A percentile compares a stretch with the other conserved stretches of the same genome.
These are phyloP conservation scores for Xestoiulus laeticollis DNA, from an alignment of 2,888 invertebrate genomes.

Conservation along the genomic window DNA sequence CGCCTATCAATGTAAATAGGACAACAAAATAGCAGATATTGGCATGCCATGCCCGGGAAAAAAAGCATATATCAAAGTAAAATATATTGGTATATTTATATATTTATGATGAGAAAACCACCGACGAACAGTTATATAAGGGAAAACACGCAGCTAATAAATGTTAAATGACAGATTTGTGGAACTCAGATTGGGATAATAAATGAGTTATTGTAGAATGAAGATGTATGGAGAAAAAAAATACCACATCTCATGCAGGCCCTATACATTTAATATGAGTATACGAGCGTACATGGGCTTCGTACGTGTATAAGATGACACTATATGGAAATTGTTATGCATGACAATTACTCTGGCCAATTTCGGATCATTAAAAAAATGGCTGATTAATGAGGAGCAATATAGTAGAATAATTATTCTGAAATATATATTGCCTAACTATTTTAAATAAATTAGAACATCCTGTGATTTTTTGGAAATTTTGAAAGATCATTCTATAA, in stretches of 20 bases:
- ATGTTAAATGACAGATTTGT: slow-evolving; percentile 31
- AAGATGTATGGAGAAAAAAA: slow-evolving; percentile 2
- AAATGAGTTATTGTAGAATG: not conserved
- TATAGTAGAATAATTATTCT: too few relatives aligned
- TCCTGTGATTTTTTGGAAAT: too few relatives aligned
- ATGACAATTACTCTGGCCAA: too few relatives aligned
- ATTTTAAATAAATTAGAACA: too few relatives aligned
- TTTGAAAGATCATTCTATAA: too few relatives aligned
- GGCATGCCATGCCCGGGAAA: not conserved
- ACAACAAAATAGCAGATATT: slow-evolving; percentile 44
- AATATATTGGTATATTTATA: slow-evolving; percentile 32
- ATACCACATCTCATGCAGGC: not conserved
- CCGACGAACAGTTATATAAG: slow-evolving; percentile 22
- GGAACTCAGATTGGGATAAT: not conserved
- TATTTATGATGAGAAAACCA: slow-evolving; percentile 44
- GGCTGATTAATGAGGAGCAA: too few relatives aligned
- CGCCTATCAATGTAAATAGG: slow-evolving; percentile 51
- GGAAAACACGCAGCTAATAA: slow-evolving; percentile 27
- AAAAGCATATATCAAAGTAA: slow-evolving; percentile 27
- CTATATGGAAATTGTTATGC: too few relatives aligned
- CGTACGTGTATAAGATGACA: not conserved
- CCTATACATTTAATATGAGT: not conserved
- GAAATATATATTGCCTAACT: too few relatives aligned
- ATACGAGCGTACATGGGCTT: not conserved
- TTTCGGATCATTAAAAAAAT: too few relatives aligned